Base-by-base conservation (phyloP, 2,113 vertebrate genomes). In the Propithecus coquereli region DNA sequence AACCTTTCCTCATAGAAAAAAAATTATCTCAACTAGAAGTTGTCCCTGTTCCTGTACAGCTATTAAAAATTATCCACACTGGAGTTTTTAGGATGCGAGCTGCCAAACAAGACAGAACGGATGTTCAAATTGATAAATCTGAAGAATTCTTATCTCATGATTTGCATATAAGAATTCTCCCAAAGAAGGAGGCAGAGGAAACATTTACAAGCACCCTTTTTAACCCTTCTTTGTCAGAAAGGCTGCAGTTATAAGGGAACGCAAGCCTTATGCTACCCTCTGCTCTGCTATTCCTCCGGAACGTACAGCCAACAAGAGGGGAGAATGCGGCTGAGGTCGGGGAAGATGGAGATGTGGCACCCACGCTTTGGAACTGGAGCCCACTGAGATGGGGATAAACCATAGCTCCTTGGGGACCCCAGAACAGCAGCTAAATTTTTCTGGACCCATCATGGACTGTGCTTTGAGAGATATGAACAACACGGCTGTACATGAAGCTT, bases 31-130 rank as follows among this genome's bases (percentile, higher is more conserved):
- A 59, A 97, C 94, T 94, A 92, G 94, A 98, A 88, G 32, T 23
- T 86, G 70, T 87, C 93, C 90, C 96, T 94, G 63, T 80, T 97
- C 97, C 96, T 97, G 97, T 43, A 76, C 47, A 32, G 81, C 92
- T 97, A 94, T 95, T 95, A 97, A 96, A 95, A 97, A 97, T 95
- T 95, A 97, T 81, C 96, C 87, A 79, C 34, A 66, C 73, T 88
- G 93, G 94, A 70, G 96, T 61, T 97, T 87, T 96, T 83, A 97
- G 93, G 83, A 92, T 87, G 85, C 89, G 68, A 96, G 52, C 40
- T 80, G 5, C 87, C 96, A 97, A 94, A 81, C 73, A 95, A 98
- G 98, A 96, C 2, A 93, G 86, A 96, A 96, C 45, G 47, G 87
- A 83, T 66, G 43, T 79, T 90, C 87, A 92, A 94, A 95, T 30